These are phyloP conservation scores for Drosophila ironensis DNA, from an alignment of 1,140 invertebrate species.

Conservation along the genomic window DNA sequence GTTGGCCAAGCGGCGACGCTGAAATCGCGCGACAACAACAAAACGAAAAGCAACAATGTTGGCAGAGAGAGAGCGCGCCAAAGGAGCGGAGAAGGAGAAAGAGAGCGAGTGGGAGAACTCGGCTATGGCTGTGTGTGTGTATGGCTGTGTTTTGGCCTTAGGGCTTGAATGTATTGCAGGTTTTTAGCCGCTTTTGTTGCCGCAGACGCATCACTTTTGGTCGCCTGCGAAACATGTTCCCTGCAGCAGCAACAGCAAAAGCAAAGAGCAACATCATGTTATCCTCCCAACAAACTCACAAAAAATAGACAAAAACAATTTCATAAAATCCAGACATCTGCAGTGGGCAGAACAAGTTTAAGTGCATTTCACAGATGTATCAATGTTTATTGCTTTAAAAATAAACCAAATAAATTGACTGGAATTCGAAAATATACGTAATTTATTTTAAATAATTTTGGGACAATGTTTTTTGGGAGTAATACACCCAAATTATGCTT, in stretches of 20 bases:
- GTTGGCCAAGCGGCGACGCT: slow-evolving; percentile 71
- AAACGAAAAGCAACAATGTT: slow-evolving; percentile 39
- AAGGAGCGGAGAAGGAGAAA: slow-evolving; percentile 9
- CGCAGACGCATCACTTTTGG: slow-evolving; percentile 36
- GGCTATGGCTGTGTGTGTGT: too few species aligned
- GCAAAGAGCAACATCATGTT: slow-evolving; percentile 3
- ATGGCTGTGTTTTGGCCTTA: slow-evolving; percentile 70
- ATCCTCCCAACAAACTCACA: slow-evolving; percentile 38
- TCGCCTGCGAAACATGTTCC: slow-evolving; percentile 64
- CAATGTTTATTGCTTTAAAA: too few species aligned
- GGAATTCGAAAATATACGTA: too few species aligned
- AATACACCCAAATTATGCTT: too few species aligned
- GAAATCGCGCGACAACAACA: slow-evolving; percentile 61
- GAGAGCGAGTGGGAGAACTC: slow-evolving; percentile 41
- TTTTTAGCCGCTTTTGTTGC: slow-evolving; percentile 34
- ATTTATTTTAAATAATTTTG: too few species aligned
- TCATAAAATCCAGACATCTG: too few species aligned
- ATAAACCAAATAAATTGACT: too few species aligned
- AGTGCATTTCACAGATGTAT: too few species aligned
- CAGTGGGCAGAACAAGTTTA: too few species aligned
- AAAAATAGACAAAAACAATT: too few species aligned
- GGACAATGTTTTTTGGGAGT: too few species aligned
- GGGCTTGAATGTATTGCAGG: slow-evolving; percentile 76
- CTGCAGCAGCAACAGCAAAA: slow-evolving; percentile 15
- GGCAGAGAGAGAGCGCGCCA: slow-evolving; percentile 24